These are phyloP conservation scores for Apamea anceps DNA, from an alignment of 2,888 invertebrate genomes.

Conservation along the genomic window DNA sequence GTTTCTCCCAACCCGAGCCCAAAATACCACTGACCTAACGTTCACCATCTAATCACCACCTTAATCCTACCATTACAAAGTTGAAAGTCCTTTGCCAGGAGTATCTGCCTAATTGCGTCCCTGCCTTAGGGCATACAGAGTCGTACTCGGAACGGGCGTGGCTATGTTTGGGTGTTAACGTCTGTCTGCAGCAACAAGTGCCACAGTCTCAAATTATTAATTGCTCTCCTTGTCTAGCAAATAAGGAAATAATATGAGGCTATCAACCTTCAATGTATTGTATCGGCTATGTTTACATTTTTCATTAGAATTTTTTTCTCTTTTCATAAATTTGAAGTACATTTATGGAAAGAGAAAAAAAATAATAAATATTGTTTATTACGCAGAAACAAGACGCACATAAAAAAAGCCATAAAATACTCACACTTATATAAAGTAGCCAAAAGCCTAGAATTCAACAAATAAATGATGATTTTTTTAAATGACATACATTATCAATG, in stretches of 20 bases:
- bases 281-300: background rate
- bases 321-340: no score
- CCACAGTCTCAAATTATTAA: slow-evolving; percentile 59
- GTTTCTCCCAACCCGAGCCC: slow-evolving; percentile 39
- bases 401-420: background rate
- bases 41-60: slow-evolving; percentile 14
- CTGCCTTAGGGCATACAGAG: slow-evolving; percentile 57
- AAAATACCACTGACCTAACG: slow-evolving; percentile 53
- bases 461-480: background rate
- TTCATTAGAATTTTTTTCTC: background rate
- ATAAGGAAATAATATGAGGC: slow-evolving; percentile 28
- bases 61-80: background rate
- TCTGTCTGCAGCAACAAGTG: slow-evolving; percentile 59
- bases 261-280: slow-evolving; percentile 22
- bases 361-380: background rate
- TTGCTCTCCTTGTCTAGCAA: slow-evolving; percentile 40
- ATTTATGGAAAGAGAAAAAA: background rate
- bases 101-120: slow-evolving; percentile 58
- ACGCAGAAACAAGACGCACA: background rate
- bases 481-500: background rate
- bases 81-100: slow-evolving; percentile 18
- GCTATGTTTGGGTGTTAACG: slow-evolving; percentile 53
- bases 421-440: background rate
- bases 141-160: slow-evolving; percentile 61
- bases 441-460: background rate